Percentiles rank a stretch among this genome's conserved stretches.
These are phyloP conservation scores for Entomobrya multifasciata DNA, from an alignment of 2,888 invertebrate species.

Conservation along the genomic window DNA sequence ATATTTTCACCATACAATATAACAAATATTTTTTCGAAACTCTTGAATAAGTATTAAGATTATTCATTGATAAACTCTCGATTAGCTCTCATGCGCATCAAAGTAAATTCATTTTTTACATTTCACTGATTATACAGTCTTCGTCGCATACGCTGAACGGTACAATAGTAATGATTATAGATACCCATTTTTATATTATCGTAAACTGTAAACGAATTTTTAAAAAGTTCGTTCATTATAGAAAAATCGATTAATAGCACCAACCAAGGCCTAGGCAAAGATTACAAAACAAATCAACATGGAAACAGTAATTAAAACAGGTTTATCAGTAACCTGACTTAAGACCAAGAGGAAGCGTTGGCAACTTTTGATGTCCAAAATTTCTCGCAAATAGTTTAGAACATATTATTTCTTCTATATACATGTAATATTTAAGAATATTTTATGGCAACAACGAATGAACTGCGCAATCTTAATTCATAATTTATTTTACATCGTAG, in stretches of 20 bases:
- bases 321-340: no score
- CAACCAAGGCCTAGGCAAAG: background rate
- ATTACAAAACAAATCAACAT: background rate
- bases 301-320: no score
- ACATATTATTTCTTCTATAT: slow-evolving; percentile 5
- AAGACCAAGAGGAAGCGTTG: no score
- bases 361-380: no score
- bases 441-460: no score
- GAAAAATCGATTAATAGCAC: slow-evolving; percentile 42
- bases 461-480: no score
- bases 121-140: slow-evolving; percentile 44
- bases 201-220: no score
- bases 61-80: slow-evolving; percentile 59
- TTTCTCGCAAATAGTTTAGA: no score
- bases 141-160: slow-evolving; percentile 30
- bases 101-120: slow-evolving; percentile 21
- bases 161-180: background rate
- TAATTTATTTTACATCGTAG: no score
- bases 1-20: slow-evolving; percentile 8
- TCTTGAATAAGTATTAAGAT: background rate
- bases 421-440: background rate
- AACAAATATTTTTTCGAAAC: slow-evolving; percentile 2
- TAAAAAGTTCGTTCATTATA: no score
- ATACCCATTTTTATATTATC: no score
- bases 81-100: slow-evolving; percentile 20